Evolutionary conservation across 2,888 invertebrate species (phyloP).

Genomic region (Lottia gigantea): DNA sequence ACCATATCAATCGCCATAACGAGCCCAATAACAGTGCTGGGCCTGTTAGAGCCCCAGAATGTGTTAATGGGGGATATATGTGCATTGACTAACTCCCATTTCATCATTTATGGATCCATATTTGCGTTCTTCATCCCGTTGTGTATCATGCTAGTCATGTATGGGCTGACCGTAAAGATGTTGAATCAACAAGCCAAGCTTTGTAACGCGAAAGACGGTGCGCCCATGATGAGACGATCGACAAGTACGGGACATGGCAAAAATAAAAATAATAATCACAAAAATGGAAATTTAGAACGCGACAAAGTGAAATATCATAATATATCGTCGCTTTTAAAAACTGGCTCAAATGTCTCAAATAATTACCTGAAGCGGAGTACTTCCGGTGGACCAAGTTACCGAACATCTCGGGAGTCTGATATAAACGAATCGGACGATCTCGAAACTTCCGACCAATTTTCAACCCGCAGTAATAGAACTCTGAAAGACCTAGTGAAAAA

Average conservation of each 20-base stretch:
- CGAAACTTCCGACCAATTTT: not conserved
- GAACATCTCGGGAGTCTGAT: conserved; percentile 10
- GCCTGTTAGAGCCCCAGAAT: conserved; percentile 74
- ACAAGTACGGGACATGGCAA: conserved; percentile 41
- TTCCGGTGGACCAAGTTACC: conserved; percentile 32
- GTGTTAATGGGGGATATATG: conserved; percentile 73
- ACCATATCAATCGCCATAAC: conserved; percentile 77
- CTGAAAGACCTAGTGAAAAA: conserved; percentile 54
- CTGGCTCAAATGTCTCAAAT: not conserved
- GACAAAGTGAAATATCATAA: conserved; percentile 2
- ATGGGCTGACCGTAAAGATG: conserved; percentile 88
- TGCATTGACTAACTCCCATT: conserved; percentile 67
- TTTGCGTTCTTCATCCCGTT: conserved; percentile 96
- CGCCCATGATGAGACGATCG: conserved; percentile 57
- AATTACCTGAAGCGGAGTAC: conserved; percentile 23
- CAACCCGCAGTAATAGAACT: conserved; percentile 29
- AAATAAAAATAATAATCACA: conserved; percentile 10
- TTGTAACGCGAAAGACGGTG: conserved; percentile 40
- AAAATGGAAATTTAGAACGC: not conserved
- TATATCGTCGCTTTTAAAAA: conserved; percentile 8
- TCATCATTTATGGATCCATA: conserved; percentile 88
- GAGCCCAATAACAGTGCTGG: conserved; percentile 70
- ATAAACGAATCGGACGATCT: not conserved
- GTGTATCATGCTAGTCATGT: conserved; percentile 94
- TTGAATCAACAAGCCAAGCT: conserved; percentile 78